Base-by-base conservation (phyloP, 92 coral and sea anemone species). In the Zoanthus sansibaricus region DNA sequence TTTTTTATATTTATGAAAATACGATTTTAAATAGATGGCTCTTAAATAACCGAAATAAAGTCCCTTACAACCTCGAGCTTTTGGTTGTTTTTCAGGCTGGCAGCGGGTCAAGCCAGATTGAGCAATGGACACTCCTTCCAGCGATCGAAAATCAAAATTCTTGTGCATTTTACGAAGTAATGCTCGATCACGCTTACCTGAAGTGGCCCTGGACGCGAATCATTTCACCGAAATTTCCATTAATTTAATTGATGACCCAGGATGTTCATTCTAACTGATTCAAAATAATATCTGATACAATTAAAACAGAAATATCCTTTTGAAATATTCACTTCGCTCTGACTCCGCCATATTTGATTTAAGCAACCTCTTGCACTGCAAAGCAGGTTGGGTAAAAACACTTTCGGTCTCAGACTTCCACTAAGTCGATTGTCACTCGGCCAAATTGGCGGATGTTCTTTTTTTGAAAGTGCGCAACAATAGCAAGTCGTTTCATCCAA, bases 301-400 rank as follows among this genome's bases (percentile, higher is more conserved):
- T 42, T 45, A 20, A 64, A 80, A 80, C 85, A 67, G 85, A 79
- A 21, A 20, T 64, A 51, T 7, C 67, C 54, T 18, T 6, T 14
- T 30, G 37, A 44, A 0, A 20, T 5, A 46, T 46, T 80, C 48
- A 33, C 52, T 18, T 21, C 75, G 30, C 5, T 15, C 20, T 45
- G 56, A 46, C 88, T 58, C 93, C 74, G 93, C 93, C 93, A 91
- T 91, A 74, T 91, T 91, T 86, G 70, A 86, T 80, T 47, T 82
- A 66, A 69, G 51, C 66, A 70, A 67, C 12, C 12, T 46, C 44
- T 76, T 59, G 47, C 49, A 44, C 37, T 79, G 78, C 86, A 61
- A 56, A 18, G 91, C 77, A 87, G 77, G 48, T 54, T 56, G 86
- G 91, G 85, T 62, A 52, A 31, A 31, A 33, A 74, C 25, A 30